Base-by-base conservation (phyloP, 2,113 vertebrate genomes). In the Tenrec ecaudatus region DNA sequence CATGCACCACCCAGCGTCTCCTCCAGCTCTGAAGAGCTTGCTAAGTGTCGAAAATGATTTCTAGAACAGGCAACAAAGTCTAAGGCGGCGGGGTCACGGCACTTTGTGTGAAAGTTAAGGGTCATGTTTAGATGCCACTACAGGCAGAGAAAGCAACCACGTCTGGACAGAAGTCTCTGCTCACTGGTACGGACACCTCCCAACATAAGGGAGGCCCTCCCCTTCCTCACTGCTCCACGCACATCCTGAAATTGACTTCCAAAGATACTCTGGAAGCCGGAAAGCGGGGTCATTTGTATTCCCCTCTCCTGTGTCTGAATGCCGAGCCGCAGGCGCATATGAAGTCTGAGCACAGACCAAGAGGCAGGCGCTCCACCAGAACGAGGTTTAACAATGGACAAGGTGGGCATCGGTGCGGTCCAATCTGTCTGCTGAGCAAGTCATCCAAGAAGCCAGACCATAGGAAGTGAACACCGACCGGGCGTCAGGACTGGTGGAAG, bases 41-140 rank as follows among this genome's bases (percentile, higher is more conserved):
- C 69, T 58, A 53, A 66, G 78, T 73, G 85, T 60, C 31, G 62
- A 64, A 94, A 84, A 69, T 81, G 31, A 66, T 43, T 92, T 83
- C 62, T 64, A 66, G 68, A 40, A 78, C 31, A 19, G 6, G 1
- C 19, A 16, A 79, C 12, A n/a, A 23, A 85, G 23, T 85, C 40
- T 86, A 47, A 69, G 43, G 64, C 3, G 3, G 40, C 3, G 5
- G 31, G 31, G 25, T 31, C 9, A 1, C 0, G 20, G 31, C 23
- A 69, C 43, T 60, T 29, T 53, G 6, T 19, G 4, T n/a, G 10
- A 31, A 82, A 92, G 69, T 81, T 58, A 7, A n/a, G 31, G 66
- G 84, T n/a, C n/a, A 69, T 47, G 57, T 9, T 38, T 6, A 29
- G 69, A 68, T 6, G 20, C 79, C 23, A 17, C 20, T 6, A 5